phyloP scores from a whole-genome alignment of 1,140 invertebrate genomes.

The Anastatus disparis region DNA sequence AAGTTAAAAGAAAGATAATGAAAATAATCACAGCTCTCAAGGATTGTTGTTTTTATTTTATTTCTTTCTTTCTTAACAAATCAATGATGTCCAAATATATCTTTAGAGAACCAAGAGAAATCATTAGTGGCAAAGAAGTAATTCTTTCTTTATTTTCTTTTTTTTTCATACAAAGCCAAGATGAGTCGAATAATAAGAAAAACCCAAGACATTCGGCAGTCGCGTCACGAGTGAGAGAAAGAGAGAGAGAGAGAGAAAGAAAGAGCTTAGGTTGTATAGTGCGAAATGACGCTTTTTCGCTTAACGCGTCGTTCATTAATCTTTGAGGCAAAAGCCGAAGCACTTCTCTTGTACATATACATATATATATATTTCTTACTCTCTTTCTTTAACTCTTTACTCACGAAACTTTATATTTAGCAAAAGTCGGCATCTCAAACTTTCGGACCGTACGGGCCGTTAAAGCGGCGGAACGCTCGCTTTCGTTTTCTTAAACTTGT shows the following conservation, averaged over 20 bases:
- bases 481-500: too few relatives aligned
- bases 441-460: conserved; percentile 50
- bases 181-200: neutral
- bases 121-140: neutral
- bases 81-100: conserved; percentile 13
- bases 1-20: too few relatives aligned
- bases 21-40: too few relatives aligned
- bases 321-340: conserved; percentile 45
- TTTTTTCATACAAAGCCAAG: neutral
- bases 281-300: conserved; percentile 28
- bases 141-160: neutral
- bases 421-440: conserved; percentile 47
- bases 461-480: conserved; percentile 49
- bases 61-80: conserved; percentile 1
- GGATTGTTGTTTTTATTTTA: conserved; percentile 28
- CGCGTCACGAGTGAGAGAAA: neutral
- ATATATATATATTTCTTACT: neutral
- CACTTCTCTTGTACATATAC: neutral
- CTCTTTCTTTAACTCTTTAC: neutral
- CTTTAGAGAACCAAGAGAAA: neutral
- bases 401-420: conserved; percentile 51
- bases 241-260: too few relatives aligned
- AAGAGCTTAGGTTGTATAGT: too few relatives aligned
- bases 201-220: neutral
- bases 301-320: conserved; percentile 47